phyloP scores from a whole-genome alignment of 1,140 invertebrate species.

The Chrysomallon squamiferum region DNA sequence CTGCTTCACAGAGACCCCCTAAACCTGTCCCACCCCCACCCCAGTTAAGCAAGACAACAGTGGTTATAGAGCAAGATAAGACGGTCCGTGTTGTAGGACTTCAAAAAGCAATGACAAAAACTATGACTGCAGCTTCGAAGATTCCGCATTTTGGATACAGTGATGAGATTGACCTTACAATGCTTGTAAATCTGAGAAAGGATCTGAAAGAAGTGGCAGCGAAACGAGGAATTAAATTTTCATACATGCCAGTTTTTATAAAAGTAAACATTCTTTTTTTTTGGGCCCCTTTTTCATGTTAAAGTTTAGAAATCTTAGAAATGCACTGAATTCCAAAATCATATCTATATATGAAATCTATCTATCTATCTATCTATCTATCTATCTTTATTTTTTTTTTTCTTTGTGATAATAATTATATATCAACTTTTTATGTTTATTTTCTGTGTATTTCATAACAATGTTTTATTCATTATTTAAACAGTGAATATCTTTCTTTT shows the following conservation, averaged over 20 bases:
- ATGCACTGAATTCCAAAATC: too few species aligned
- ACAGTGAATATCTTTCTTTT: too few species aligned
- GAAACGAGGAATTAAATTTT: constrained; percentile 78
- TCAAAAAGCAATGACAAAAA: constrained; percentile 91
- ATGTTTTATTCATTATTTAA: too few species aligned
- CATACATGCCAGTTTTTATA: constrained; percentile 96
- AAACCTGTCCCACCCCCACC: constrained; percentile 31
- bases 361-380: too few species aligned
- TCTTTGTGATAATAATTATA: too few species aligned
- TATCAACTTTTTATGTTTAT: too few species aligned
- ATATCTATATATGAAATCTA: too few species aligned
- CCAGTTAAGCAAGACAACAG: constrained; percentile 51
- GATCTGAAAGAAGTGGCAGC: constrained; percentile 73
- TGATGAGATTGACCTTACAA: constrained; percentile 75
- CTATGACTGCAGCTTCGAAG: constrained; percentile 88
- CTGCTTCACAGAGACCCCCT: background rate
- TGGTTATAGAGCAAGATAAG: constrained; percentile 51
- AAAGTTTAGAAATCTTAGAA: too few species aligned
- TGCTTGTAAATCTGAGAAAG: constrained; percentile 75
- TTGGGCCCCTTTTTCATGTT: background rate
- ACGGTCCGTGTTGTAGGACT: constrained; percentile 73
- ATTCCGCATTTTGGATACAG: constrained; percentile 69
- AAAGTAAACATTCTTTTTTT: constrained; percentile 70
- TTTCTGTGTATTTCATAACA: too few species aligned
- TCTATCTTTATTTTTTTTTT: too few species aligned